Percentiles rank a stretch among this genome's conserved stretches.
phyloP scores from a whole-genome alignment of 2,113 vertebrate genomes.

The Echinops telfairi region DNA sequence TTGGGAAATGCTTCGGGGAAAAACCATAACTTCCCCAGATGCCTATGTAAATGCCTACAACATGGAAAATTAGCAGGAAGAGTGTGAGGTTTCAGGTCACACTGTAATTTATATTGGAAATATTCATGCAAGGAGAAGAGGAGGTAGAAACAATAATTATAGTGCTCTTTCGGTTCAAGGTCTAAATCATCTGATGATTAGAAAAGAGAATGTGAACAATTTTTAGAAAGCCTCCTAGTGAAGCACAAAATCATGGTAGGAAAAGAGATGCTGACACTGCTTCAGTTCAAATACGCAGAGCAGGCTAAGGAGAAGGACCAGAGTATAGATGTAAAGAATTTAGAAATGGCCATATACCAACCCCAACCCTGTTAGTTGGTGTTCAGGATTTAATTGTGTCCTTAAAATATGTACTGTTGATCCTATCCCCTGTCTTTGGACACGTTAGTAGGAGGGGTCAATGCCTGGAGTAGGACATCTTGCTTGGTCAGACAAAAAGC shows the following conservation, averaged over 20 bases:
- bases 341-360: background rate
- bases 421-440: background rate
- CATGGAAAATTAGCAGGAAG: conserved; percentile 73
- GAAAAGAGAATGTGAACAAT: background rate
- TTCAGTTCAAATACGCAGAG: background rate
- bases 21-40: conserved; percentile 79
- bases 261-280: background rate
- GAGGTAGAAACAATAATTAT: background rate
- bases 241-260: background rate
- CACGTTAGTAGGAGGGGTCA: background rate
- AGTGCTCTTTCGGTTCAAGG: background rate
- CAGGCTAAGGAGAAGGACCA: background rate
- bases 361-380: background rate
- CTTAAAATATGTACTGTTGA: background rate
- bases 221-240: too few species aligned
- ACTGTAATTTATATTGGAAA: conserved; percentile 19
- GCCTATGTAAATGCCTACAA: conserved; percentile 75
- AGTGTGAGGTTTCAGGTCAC: background rate
- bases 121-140: background rate
- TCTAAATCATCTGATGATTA: background rate
- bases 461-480: background rate
- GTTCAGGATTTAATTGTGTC: background rate
- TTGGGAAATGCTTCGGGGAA: conserved; percentile 77
- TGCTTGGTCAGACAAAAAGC: background rate
- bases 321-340: background rate